Percentiles rank a stretch among this genome's conserved stretches.
Evolutionary conservation across 23 tunicate genomes (phyloP).

Genomic region (Styela plicata): DNA sequence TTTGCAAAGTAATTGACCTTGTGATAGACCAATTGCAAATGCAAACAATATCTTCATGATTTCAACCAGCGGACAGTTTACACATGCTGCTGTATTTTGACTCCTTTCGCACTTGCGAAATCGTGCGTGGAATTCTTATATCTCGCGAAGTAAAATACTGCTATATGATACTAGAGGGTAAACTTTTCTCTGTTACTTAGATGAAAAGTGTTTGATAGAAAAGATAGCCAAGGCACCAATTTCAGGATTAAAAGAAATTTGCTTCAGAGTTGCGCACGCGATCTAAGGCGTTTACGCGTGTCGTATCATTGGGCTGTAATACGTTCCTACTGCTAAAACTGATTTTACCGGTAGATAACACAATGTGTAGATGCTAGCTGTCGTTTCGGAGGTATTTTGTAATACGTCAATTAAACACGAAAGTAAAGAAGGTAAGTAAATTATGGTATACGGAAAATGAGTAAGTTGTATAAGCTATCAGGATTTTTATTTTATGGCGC

Average conservation of each 20-base stretch:
- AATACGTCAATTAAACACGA: too few species aligned
- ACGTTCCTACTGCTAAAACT: background rate
- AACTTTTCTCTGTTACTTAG: background rate
- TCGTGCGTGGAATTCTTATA: too few species aligned
- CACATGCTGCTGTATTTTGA: too few species aligned
- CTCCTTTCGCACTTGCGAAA: too few species aligned
- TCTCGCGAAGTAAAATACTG: too few species aligned
- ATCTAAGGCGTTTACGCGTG: background rate
- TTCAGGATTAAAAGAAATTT: slow-evolving; percentile 13
- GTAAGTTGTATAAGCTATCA: too few species aligned
- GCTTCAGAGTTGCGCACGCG: slow-evolving; percentile 8
- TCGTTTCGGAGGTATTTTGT: too few species aligned
- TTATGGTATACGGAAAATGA: too few species aligned
- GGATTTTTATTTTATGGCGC: too few species aligned
- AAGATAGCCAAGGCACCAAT: background rate
- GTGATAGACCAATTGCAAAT: background rate
- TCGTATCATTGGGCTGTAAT: background rate
- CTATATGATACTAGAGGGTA: background rate
- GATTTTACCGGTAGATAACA: background rate
- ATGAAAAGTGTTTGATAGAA: background rate
- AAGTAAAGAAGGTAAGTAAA: too few species aligned
- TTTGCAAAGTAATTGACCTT: background rate
- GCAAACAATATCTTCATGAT: background rate
- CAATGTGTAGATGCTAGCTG: too few species aligned
- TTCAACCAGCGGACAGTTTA: background rate